A percentile compares a stretch with the other conserved stretches of the same genome.
Evolutionary conservation across 2,113 vertebrate species (phyloP).

Genomic region (Siniperca chuatsi): DNA sequence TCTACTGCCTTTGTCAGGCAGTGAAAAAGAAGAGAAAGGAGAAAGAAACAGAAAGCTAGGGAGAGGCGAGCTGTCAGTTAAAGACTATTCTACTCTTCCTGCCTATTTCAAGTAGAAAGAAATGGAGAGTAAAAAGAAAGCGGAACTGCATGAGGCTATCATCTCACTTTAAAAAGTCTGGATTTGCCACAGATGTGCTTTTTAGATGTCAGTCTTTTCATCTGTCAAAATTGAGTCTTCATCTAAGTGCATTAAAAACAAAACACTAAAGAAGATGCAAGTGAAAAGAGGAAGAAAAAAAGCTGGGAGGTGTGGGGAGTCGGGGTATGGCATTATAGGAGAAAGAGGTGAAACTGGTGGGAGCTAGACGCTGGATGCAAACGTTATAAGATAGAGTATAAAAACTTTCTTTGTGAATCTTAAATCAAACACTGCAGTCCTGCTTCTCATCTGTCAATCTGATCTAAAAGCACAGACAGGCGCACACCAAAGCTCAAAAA

Average conservation of each 20-base stretch:
- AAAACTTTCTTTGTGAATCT: background rate
- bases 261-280: background rate
- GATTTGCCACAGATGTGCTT: background rate
- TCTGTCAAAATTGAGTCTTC: background rate
- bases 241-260: background rate
- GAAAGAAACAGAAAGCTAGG: constrained; percentile 15
- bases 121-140: background rate
- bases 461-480: background rate
- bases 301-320: background rate
- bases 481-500: background rate
- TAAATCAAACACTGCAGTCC: background rate
- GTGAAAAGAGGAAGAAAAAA: background rate
- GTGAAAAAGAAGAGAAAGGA: constrained; percentile 30
- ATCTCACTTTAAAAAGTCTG: constrained; percentile 18
- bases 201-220: constrained; percentile 9
- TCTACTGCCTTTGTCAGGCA: constrained; percentile 61
- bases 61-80: constrained; percentile 39
- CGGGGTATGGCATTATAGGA: no score
- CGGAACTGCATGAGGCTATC: background rate
- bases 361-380: background rate
- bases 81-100: constrained; percentile 14
- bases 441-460: background rate
- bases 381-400: background rate
- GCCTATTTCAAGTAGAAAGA: background rate
- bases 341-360: background rate